These are phyloP conservation scores for Muschampia plurimacula DNA, from an alignment of 2,888 invertebrate genomes.

Conservation along the genomic window DNA sequence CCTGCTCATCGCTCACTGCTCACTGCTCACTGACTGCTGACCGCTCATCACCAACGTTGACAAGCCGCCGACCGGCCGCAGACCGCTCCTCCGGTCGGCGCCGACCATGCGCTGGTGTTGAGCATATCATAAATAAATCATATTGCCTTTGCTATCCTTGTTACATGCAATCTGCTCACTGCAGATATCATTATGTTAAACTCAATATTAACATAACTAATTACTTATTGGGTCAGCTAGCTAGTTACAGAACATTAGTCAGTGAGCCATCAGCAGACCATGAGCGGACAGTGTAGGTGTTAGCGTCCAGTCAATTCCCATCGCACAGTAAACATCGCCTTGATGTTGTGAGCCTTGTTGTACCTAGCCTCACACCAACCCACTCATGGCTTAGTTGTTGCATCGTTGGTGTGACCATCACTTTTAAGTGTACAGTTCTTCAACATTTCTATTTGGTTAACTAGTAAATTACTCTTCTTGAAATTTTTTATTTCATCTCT, in stretches of 20 bases:
- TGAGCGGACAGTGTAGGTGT: constrained; percentile 64
- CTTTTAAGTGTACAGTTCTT: constrained; percentile 63
- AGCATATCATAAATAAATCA: constrained; percentile 13
- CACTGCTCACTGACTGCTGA: constrained; percentile 29
- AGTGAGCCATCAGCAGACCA: constrained; percentile 55
- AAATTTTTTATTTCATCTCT: constrained; percentile 69
- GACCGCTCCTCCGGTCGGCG: constrained; percentile 2
- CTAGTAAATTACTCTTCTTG: constrained; percentile 64
- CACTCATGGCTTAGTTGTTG: constrained; percentile 81
- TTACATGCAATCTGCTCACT: constrained; percentile 16
- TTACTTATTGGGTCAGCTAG: constrained; percentile 24
- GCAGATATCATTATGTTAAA: constrained; percentile 25
- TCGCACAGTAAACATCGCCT: constrained; percentile 69
- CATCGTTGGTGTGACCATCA: constrained; percentile 77
- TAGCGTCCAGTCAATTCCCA: constrained; percentile 63
- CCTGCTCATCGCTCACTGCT: constrained; percentile 52
- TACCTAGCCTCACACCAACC: constrained; percentile 72
- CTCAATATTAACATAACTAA: constrained; percentile 11
- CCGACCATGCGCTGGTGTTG: constrained; percentile 10
- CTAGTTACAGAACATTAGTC: not conserved
- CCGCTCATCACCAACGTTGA: not conserved
- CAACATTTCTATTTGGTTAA: constrained; percentile 67
- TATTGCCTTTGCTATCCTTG: constrained; percentile 19
- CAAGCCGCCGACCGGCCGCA: constrained; percentile 4
- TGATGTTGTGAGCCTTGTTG: constrained; percentile 73